Evolutionary conservation across 2,888 invertebrate genomes (phyloP).

Genomic region (Tiliacea citrago): DNA sequence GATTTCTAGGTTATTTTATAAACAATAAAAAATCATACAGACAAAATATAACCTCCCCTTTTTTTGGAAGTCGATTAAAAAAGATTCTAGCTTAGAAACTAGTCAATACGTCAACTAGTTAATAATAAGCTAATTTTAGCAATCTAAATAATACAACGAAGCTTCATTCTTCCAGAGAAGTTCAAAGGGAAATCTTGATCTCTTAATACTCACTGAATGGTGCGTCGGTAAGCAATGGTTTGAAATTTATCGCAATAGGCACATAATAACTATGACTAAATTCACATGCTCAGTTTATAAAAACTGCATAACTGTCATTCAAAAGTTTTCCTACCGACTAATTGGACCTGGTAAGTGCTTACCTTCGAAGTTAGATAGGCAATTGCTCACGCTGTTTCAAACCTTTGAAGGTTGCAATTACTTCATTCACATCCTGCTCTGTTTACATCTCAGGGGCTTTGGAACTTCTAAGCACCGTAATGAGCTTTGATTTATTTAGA

Average conservation of each 20-base stretch:
- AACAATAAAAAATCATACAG: too few relatives aligned
- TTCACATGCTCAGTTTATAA: not conserved
- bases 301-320: conserved; percentile 17
- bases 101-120: too few relatives aligned
- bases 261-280: not conserved
- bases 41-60: too few relatives aligned
- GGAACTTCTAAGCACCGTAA: not conserved
- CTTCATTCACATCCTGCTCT: conserved; percentile 6
- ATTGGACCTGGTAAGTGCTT: conserved; percentile 34
- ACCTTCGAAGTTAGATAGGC: conserved; percentile 52
- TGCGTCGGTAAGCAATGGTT: not conserved
- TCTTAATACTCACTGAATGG: not conserved
- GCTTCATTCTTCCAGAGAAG: not conserved
- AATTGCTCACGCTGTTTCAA: conserved; percentile 7
- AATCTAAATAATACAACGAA: not conserved
- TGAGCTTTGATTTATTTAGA: conserved; percentile 12
- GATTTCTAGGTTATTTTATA: too few relatives aligned
- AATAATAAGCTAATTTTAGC: too few relatives aligned
- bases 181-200: not conserved
- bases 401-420: conserved; percentile 39
- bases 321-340: conserved; percentile 28
- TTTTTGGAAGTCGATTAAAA: too few relatives aligned
- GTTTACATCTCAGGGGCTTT: not conserved
- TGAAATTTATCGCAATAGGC: not conserved
- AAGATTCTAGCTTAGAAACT: too few relatives aligned